These are phyloP conservation scores for Alca torda DNA, from an alignment of 2,797 vertebrate species.

Conservation along the genomic window DNA sequence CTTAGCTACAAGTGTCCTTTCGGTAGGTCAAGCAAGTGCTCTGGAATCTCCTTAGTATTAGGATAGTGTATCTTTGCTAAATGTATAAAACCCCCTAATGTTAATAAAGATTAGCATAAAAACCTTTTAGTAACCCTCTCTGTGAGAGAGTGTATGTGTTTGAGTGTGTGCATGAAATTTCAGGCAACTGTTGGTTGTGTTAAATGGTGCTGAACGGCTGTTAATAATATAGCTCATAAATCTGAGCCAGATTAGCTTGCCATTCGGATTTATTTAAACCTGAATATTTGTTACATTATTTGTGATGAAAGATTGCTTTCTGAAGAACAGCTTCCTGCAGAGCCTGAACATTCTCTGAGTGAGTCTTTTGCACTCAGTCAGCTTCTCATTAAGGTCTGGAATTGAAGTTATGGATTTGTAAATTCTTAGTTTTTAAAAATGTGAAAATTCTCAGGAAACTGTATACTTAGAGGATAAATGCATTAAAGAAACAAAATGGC, in stretches of 20 bases:
- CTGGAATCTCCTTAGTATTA: not conserved
- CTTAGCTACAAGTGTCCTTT: not conserved
- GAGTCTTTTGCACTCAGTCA: not conserved
- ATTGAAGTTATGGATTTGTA: not conserved
- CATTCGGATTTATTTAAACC: not conserved
- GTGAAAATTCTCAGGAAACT: not conserved
- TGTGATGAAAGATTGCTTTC: not conserved
- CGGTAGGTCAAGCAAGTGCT: not conserved
- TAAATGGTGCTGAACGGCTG: not conserved
- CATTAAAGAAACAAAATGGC: not conserved
- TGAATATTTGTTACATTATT: not conserved
- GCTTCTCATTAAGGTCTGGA: not conserved
- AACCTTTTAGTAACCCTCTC: not conserved
- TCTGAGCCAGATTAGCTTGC: not conserved
- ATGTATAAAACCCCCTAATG: not conserved
- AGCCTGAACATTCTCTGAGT: not conserved
- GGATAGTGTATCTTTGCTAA: not conserved
- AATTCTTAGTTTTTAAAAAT: not conserved
- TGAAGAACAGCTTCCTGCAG: not conserved
- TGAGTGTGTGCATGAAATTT: not conserved
- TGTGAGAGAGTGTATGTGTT: not conserved
- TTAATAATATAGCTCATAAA: not conserved
- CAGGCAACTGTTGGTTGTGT: not conserved
- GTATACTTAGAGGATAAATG: not conserved
- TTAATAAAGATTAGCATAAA: not conserved